A percentile compares a stretch with the other conserved stretches of the same genome.
These are phyloP conservation scores for Eubucco bourcierii DNA, from an alignment of 2,113 vertebrate species.

Conservation along the genomic window DNA sequence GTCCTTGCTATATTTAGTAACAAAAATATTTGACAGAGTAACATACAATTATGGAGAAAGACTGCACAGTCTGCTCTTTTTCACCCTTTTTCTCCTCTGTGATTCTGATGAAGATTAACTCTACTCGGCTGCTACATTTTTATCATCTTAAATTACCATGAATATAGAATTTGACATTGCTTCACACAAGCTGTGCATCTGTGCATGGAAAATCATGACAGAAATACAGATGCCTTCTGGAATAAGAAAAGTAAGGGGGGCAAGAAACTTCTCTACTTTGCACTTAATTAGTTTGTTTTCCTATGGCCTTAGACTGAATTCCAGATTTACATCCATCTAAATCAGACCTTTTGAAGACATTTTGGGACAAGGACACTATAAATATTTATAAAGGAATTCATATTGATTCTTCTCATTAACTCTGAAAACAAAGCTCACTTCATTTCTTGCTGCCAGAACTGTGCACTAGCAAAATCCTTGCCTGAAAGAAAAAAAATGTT, in stretches of 20 bases:
- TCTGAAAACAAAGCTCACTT: neutral
- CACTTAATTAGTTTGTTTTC: neutral
- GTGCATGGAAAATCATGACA: neutral
- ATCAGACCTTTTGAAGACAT: neutral
- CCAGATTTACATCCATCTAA: neutral
- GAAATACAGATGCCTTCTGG: neutral
- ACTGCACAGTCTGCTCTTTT: neutral
- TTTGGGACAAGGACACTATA: neutral
- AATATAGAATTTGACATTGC: neutral
- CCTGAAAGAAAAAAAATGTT: neutral
- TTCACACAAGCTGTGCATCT: neutral
- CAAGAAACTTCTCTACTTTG: neutral
- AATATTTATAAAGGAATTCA: neutral
- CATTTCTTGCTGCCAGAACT: neutral
- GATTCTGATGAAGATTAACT: neutral
- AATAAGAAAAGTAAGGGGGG: neutral
- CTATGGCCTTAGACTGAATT: neutral
- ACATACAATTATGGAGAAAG: neutral
- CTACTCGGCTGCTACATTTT: neutral
- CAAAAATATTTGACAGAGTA: neutral
- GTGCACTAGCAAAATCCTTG: neutral
- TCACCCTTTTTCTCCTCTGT: neutral
- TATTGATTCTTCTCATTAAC: neutral
- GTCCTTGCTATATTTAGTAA: neutral
- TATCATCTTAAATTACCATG: neutral